Evolutionary conservation across 2,113 vertebrate species (phyloP).

Genomic region (Gymnarchus niloticus): DNA sequence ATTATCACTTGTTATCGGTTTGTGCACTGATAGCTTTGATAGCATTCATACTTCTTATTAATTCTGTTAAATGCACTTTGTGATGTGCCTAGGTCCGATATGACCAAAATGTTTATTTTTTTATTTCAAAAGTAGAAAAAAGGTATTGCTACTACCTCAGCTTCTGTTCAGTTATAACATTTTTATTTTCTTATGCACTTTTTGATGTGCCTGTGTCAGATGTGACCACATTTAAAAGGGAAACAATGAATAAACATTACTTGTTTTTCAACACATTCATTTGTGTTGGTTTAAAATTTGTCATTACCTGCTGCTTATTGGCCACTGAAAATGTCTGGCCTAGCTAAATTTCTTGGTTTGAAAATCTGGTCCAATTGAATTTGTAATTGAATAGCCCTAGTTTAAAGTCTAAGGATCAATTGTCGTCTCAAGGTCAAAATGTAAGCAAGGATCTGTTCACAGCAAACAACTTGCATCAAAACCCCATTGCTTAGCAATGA

Average conservation of each 20-base stretch:
- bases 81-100: background rate
- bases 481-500: no score
- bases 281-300: no score
- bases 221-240: background rate
- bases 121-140: background rate
- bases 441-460: no score
- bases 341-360: background rate
- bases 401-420: no score
- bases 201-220: background rate
- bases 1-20: no score
- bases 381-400: background rate
- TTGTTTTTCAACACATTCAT: background rate
- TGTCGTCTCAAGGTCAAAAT: no score
- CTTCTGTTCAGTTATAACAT: no score
- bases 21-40: background rate
- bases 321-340: background rate
- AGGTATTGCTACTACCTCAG: no score
- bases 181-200: background rate
- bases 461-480: no score
- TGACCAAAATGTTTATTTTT: background rate
- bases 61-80: background rate
- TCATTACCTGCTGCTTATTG: no score
- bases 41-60: background rate
- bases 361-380: background rate
- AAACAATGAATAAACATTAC: background rate